phyloP scores from a whole-genome alignment of 2,113 vertebrate species.

The Choloepus hoffmanni region DNA sequence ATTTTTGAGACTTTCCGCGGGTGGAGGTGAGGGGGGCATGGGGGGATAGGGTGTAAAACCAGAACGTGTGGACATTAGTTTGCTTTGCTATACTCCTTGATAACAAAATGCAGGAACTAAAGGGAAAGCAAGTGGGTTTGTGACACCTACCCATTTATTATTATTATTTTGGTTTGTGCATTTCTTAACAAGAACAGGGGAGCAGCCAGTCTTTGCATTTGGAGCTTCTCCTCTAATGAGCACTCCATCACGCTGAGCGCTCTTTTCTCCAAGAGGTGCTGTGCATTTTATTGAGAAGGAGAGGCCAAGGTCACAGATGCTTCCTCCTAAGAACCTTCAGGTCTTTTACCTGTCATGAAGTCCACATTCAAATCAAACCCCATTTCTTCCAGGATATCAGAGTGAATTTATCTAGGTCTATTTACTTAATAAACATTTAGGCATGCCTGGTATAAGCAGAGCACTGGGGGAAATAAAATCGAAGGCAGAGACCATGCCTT shows the following conservation, averaged over 20 bases:
- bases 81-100: slow-evolving; percentile 18
- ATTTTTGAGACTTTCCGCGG: slow-evolving; percentile 49
- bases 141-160: slow-evolving; percentile 64
- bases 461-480: not conserved
- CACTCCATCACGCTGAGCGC: not conserved
- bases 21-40: not conserved
- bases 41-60: not conserved
- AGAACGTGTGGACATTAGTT: not conserved
- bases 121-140: slow-evolving; percentile 8
- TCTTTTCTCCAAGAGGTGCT: slow-evolving; percentile 68
- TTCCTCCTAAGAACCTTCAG: slow-evolving; percentile 41
- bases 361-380: slow-evolving; percentile 49
- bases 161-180: slow-evolving; percentile 53
- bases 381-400: slow-evolving; percentile 44
- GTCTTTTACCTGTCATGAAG: slow-evolving; percentile 64
- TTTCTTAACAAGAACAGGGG: slow-evolving; percentile 55
- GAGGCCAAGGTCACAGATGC: slow-evolving; percentile 79
- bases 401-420: slow-evolving; percentile 48
- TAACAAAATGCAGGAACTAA: slow-evolving; percentile 58
- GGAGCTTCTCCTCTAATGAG: slow-evolving; percentile 4
- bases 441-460: not conserved
- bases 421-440: slow-evolving; percentile 56
- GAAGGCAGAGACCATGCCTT: not conserved
- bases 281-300: slow-evolving; percentile 71
- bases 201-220: slow-evolving; percentile 29